phyloP scores from a whole-genome alignment of 2,797 vertebrate genomes.

The Periophthalmus magnuspinnatus region DNA sequence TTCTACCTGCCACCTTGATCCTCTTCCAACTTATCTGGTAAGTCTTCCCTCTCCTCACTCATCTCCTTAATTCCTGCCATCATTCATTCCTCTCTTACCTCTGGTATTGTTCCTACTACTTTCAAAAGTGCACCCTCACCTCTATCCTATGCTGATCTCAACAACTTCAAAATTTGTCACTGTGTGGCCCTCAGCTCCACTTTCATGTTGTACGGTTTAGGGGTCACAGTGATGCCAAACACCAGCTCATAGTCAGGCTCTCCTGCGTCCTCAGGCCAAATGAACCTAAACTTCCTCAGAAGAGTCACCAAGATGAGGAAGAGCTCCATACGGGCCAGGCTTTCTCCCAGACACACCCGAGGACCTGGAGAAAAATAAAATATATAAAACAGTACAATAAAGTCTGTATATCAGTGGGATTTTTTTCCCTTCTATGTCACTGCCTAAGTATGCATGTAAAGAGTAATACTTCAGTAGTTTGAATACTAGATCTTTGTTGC shows the following conservation, averaged over 20 bases:
- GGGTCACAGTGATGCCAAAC: constrained; percentile 41
- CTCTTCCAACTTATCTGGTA: too few relatives aligned
- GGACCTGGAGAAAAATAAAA: constrained; percentile 40
- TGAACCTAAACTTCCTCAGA: constrained; percentile 59
- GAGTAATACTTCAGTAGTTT: background rate
- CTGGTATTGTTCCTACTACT: too few relatives aligned
- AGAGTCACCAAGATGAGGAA: constrained; percentile 62
- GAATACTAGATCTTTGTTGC: background rate
- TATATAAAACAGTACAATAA: background rate
- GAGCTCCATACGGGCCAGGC: constrained; percentile 50
- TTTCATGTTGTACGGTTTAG: constrained; percentile 1
- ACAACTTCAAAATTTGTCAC: background rate
- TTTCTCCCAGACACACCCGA: constrained; percentile 54
- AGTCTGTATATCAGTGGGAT: too few relatives aligned
- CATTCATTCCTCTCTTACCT: too few relatives aligned
- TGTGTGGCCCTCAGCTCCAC: background rate
- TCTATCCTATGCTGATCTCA: too few relatives aligned
- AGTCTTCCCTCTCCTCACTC: too few relatives aligned
- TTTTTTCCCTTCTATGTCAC: background rate
- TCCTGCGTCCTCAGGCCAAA: constrained; percentile 64
- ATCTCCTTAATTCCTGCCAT: too few relatives aligned
- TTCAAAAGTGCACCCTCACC: too few relatives aligned
- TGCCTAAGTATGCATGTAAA: background rate
- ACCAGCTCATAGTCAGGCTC: constrained; percentile 46
- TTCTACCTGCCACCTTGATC: too few relatives aligned